Evolutionary conservation across 1,140 invertebrate genomes (phyloP).

Genomic region (Pseudomyrmex dendroicus): DNA sequence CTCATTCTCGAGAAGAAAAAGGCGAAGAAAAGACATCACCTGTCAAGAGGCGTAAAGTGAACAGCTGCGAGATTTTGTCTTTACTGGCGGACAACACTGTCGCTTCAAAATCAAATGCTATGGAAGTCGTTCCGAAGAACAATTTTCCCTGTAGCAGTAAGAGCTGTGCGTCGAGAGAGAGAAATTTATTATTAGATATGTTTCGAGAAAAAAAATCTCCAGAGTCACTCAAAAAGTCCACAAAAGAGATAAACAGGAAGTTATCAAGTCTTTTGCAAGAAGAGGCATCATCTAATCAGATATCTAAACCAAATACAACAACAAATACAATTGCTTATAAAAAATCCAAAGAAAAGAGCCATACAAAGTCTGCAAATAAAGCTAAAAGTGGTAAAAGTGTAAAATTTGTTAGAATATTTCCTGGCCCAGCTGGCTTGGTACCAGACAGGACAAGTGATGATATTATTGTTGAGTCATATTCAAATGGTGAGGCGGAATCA

Average conservation of each 20-base stretch:
- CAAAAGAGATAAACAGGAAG: background rate
- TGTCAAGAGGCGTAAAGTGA: constrained; percentile 63
- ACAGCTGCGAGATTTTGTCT: background rate
- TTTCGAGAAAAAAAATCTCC: constrained; percentile 33
- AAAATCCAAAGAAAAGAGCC: constrained; percentile 1
- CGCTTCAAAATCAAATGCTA: background rate
- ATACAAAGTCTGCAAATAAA: background rate
- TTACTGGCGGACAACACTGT: background rate
- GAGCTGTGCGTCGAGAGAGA: constrained; percentile 8
- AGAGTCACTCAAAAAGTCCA: background rate
- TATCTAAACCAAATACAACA: constrained; percentile 40
- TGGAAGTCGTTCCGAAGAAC: background rate
- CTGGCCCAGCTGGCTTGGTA: constrained; percentile 83
- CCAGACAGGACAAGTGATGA: constrained; percentile 66
- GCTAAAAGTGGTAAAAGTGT: constrained; percentile 48
- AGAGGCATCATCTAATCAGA: background rate
- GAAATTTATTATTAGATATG: constrained; percentile 50
- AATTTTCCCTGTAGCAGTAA: background rate
- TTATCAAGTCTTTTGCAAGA: background rate
- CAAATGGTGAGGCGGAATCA: constrained; percentile 46
- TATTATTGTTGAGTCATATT: constrained; percentile 25
- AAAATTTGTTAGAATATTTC: constrained; percentile 80
- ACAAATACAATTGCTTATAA: constrained; percentile 33
- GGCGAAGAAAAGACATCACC: constrained; percentile 25
- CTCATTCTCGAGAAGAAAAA: constrained; percentile 22